These are phyloP conservation scores for Dendroctonus ponderosae DNA, from an alignment of 1,140 invertebrate genomes.

Conservation along the genomic window DNA sequence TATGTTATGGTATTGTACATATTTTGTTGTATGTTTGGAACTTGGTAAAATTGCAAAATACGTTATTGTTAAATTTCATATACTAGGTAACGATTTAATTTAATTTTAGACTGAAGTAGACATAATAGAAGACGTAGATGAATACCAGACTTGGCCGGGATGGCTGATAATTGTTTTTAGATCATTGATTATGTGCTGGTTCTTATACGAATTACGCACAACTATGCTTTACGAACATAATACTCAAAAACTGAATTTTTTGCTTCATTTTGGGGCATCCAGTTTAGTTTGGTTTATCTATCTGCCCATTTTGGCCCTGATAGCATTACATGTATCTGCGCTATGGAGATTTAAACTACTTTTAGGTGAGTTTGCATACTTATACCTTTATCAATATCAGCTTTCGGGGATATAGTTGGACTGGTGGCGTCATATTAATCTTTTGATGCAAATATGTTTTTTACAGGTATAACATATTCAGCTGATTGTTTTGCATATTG, in stretches of 20 bases:
- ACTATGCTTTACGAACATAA: slow-evolving; percentile 93
- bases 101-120: slow-evolving; percentile 84
- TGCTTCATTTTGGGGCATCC: slow-evolving; percentile 94
- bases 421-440: background rate
- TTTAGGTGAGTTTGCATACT: slow-evolving; percentile 66
- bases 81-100: slow-evolving; percentile 2
- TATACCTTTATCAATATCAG: background rate
- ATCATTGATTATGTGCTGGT: slow-evolving; percentile 92
- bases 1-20: slow-evolving; percentile 87
- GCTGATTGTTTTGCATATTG: slow-evolving; percentile 92
- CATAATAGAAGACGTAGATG: slow-evolving; percentile 93
- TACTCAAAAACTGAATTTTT: slow-evolving; percentile 85
- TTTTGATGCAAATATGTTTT: background rate
- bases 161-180: slow-evolving; percentile 87
- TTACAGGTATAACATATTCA: slow-evolving; percentile 86
- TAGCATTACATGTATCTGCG: slow-evolving; percentile 89
- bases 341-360: slow-evolving; percentile 94
- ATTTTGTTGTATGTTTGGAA: slow-evolving; percentile 94
- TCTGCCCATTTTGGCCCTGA: slow-evolving; percentile 88
- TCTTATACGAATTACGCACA: slow-evolving; percentile 85
- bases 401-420: background rate
- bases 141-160: slow-evolving; percentile 96
- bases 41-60: slow-evolving; percentile 63
- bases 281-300: slow-evolving; percentile 98
- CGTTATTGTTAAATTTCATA: slow-evolving; percentile 45